phyloP scores from a whole-genome alignment of 2,113 vertebrate genomes.

The Leptobrachium ailaonicum region DNA sequence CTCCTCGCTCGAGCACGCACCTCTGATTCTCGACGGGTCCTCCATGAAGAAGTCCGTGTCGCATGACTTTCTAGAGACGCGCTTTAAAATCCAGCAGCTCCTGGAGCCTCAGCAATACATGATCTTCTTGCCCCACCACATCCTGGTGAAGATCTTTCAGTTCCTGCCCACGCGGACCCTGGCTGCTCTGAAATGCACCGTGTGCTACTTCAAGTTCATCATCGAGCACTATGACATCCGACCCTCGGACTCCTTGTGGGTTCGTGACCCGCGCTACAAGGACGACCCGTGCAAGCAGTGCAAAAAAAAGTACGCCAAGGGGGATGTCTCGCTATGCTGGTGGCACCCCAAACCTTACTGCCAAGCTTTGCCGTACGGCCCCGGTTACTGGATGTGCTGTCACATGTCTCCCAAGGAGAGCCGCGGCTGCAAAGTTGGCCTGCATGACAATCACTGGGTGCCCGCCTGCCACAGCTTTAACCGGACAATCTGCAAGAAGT shows the following conservation, averaged over 20 bases:
- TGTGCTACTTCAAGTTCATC: constrained; percentile 86
- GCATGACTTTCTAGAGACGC: constrained; percentile 83
- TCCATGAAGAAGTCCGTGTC: constrained; percentile 73
- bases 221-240: constrained; percentile 88
- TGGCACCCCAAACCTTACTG: constrained; percentile 98
- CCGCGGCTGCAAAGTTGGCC: constrained; percentile 87
- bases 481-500: constrained; percentile 78
- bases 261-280: constrained; percentile 88
- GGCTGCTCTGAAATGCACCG: constrained; percentile 90
- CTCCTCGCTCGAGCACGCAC: constrained; percentile 38
- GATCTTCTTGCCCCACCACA: constrained; percentile 86
- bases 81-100: constrained; percentile 89
- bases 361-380: constrained; percentile 89
- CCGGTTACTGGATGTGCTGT: constrained; percentile 97
- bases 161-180: constrained; percentile 86
- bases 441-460: constrained; percentile 97
- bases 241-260: constrained; percentile 92
- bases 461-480: constrained; percentile 88
- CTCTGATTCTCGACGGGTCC: constrained; percentile 61
- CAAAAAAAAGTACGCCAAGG: constrained; percentile 84
- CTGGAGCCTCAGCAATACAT: constrained; percentile 89
- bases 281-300: constrained; percentile 97
- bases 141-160: constrained; percentile 84
- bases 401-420: constrained; percentile 80
- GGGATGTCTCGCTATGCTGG: constrained; percentile 89